Conservation (phyloP, 2,113 vertebrate genomes). For the Pangasianodon hypophthalmus region DNA sequence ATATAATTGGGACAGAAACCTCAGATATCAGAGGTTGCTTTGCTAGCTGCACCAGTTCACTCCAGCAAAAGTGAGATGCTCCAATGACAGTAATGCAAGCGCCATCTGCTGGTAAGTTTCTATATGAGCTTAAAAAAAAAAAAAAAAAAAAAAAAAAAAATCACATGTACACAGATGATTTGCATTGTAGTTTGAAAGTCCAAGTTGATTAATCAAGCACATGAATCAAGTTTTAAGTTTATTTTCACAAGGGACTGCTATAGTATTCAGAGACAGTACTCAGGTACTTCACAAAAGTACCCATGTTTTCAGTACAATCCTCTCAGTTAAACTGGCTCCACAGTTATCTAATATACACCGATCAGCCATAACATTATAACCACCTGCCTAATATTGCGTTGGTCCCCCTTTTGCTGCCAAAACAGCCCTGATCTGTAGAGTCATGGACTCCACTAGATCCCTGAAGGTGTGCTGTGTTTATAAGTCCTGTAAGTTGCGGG, state of each 20-base stretch:
- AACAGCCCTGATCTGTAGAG: too few relatives aligned
- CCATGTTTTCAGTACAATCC: neutral
- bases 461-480: too few relatives aligned
- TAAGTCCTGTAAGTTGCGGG: too few relatives aligned
- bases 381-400: too few relatives aligned
- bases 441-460: too few relatives aligned
- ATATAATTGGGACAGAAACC: neutral
- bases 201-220: neutral
- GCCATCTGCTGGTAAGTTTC: constrained; percentile 66
- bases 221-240: neutral
- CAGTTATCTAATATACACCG: neutral
- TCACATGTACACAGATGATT: neutral
- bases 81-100: constrained; percentile 51
- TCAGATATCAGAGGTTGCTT: neutral
- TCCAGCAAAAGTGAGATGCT: constrained; percentile 5
- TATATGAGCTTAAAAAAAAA: neutral
- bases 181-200: neutral
- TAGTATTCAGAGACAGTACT: neutral
- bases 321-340: neutral
- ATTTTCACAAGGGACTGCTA: neutral
- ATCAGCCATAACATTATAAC: too few relatives aligned
- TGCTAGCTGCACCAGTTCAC: neutral
- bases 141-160: too few relatives aligned
- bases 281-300: neutral
- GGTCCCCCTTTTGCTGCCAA: too few relatives aligned